Base-by-base conservation (phyloP, 2,113 vertebrate genomes). In the Arvicanthis niloticus region DNA sequence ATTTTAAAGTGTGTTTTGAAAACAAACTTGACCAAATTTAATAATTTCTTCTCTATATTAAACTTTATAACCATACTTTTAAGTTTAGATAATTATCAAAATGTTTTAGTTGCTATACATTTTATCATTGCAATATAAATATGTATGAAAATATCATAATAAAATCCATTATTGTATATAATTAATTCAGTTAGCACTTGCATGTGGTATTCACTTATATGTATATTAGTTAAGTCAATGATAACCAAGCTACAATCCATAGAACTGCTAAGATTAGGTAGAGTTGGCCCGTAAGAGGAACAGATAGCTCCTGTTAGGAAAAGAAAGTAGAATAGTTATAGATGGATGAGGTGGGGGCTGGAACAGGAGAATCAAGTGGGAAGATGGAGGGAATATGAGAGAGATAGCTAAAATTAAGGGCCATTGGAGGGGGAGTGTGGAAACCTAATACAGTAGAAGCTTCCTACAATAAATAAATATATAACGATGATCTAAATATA, bases 1-100 rank as follows among this genome's bases (percentile, higher is more conserved):
- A 87, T 17, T 89, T 37, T 31, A 31, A 93, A 51, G 58, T 37
- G 70, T 40, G 73, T 85, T 85, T 88, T 88, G n/a, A 40, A 82
- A 92, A 67, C n/a, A 80, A 73, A 86, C n/a, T 42, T 94, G 48
- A 37, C 67, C 65, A 89, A 73, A 93, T 87, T 26, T 29, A 95
- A 60, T 29, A 91, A 84, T 70, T 77, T 40, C 34, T 77, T 40
- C 12, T 48, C 70, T 45, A 10, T 37, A 77, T 37, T 82, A 92
- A 93, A 89, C 13, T 31, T 84, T 88, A 82, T 34, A 75, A 75
- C 29, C 3, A 1, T n/a, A 86, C 62, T 76, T 97, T 40, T 22
- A 72, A 91, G 88, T 58, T 76, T 42, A 56, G 53, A 58, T 88
- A 51, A 84, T 82, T 40, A 92, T 62, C 72, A 65, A 93, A 94